These are phyloP conservation scores for Drosophila subobscura DNA, from an alignment of 1,140 invertebrate species.

Conservation along the genomic window DNA sequence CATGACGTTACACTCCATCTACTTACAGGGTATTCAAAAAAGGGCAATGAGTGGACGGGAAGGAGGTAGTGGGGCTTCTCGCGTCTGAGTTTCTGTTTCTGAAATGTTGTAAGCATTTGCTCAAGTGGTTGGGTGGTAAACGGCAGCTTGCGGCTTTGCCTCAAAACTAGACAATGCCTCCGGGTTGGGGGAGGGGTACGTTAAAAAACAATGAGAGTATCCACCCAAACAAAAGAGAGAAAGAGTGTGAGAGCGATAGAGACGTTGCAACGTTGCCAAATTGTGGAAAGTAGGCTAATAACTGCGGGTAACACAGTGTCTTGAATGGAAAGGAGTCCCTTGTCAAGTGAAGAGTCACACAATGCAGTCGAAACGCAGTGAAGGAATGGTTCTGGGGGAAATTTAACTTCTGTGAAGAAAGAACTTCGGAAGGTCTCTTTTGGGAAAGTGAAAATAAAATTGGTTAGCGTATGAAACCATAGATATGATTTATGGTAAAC, in stretches of 20 bases:
- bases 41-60: constrained; percentile 5
- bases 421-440: too few species aligned
- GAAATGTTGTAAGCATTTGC: constrained; percentile 57
- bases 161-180: constrained; percentile 48
- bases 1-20: too few species aligned
- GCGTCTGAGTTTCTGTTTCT: constrained; percentile 42
- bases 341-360: too few species aligned
- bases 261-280: constrained; percentile 45
- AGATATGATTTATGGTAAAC: too few species aligned
- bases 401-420: too few species aligned
- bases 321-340: constrained; percentile 1
- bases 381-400: too few species aligned
- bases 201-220: constrained; percentile 23
- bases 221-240: neutral
- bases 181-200: neutral
- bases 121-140: constrained; percentile 48
- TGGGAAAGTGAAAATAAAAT: too few species aligned
- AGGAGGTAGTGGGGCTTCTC: constrained; percentile 6
- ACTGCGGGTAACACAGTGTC: constrained; percentile 32
- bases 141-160: constrained; percentile 14
- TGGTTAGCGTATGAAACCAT: too few species aligned
- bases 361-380: too few species aligned
- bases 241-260: constrained; percentile 8
- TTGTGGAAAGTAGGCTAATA: constrained; percentile 57
- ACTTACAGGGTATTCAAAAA: constrained; percentile 9